These are phyloP conservation scores for Oreotrochilus melanogaster DNA, from an alignment of 2,113 vertebrate species.

Conservation along the genomic window DNA sequence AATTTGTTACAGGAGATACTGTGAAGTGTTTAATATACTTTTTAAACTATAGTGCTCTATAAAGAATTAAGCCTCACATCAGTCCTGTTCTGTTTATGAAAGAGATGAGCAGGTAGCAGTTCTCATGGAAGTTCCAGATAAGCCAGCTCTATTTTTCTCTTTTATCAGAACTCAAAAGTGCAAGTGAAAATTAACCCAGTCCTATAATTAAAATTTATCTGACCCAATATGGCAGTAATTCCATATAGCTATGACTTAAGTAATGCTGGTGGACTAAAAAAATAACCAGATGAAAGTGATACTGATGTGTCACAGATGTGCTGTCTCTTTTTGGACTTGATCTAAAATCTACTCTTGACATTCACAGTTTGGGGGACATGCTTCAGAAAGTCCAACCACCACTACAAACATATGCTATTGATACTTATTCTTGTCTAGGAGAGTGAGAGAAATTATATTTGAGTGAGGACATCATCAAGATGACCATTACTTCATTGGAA, in stretches of 20 bases:
- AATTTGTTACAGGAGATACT: background rate
- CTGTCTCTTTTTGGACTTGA: background rate
- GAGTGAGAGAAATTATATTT: background rate
- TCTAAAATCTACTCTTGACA: background rate
- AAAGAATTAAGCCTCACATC: background rate
- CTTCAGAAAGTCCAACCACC: background rate
- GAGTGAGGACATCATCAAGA: background rate
- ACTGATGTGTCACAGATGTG: background rate
- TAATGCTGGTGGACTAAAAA: background rate
- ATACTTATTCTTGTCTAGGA: background rate
- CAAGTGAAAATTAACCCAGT: background rate
- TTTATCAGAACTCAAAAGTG: background rate
- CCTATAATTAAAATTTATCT: background rate
- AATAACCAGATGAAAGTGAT: background rate
- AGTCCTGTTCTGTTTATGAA: background rate
- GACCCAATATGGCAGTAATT: background rate
- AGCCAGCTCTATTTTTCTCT: background rate
- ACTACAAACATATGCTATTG: background rate
- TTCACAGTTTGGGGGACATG: background rate
- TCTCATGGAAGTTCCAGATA: background rate
- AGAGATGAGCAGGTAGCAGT: background rate
- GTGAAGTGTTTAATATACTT: background rate
- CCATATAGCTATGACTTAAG: background rate
- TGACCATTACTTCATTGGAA: background rate
- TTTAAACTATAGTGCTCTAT: background rate